These are phyloP conservation scores for Linurgus olivaceus DNA, from an alignment of 2,797 vertebrate genomes.

Conservation along the genomic window DNA sequence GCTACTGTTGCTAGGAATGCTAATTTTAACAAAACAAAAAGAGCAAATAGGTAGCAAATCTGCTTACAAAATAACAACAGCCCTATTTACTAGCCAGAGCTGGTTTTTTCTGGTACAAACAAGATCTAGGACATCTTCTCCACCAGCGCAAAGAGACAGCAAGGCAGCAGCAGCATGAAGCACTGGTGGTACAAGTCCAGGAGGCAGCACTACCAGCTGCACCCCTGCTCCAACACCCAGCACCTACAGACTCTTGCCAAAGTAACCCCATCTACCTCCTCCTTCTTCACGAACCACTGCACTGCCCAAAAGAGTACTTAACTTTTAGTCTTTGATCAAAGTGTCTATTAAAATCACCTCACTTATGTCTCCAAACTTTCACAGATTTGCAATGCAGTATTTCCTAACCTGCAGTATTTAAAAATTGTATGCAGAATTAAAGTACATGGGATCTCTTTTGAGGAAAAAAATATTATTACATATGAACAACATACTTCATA, in stretches of 20 bases:
- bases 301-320: neutral
- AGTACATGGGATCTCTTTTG: neutral
- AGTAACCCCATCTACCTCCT: neutral
- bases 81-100: neutral
- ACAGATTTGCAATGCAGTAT: neutral
- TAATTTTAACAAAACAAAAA: neutral
- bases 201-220: neutral
- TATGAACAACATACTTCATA: neutral
- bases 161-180: neutral
- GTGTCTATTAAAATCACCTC: neutral
- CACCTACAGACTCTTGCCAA: neutral
- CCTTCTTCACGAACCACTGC: rapidly evolving
- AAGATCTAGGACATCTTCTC: neutral
- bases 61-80: neutral
- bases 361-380: neutral
- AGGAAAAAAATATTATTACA: neutral
- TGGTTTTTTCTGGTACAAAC: neutral
- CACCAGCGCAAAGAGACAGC: neutral
- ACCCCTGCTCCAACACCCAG: neutral
- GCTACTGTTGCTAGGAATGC: neutral
- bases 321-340: neutral
- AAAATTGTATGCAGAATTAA: neutral
- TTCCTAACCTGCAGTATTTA: neutral
- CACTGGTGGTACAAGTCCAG: neutral
- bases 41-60: neutral